Conservation (phyloP, 2,888 invertebrate genomes). For the Cinara cedri region DNA sequence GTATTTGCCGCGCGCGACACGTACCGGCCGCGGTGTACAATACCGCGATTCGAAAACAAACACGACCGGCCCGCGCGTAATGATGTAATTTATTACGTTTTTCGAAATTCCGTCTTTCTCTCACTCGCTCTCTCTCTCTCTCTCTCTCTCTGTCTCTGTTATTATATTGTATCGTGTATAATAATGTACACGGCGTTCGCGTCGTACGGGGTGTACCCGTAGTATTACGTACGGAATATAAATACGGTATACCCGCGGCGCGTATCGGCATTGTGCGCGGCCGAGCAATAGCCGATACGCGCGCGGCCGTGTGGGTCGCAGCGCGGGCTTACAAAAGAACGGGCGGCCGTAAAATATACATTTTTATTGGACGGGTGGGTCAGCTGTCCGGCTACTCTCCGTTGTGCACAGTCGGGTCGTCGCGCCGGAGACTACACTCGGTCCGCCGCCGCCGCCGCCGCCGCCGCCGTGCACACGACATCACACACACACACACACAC, state of each 20-base stretch:
- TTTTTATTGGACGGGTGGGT: slow-evolving; percentile 56
- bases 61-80: background rate
- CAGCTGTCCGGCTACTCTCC: slow-evolving; percentile 37
- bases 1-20: background rate
- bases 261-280: background rate
- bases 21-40: too few relatives aligned
- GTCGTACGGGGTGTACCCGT: background rate
- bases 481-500: too few relatives aligned
- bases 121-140: background rate
- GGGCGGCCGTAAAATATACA: slow-evolving; percentile 53
- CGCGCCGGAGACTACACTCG: too few relatives aligned
- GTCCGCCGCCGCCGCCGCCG: too few relatives aligned
- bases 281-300: background rate
- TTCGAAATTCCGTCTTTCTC: background rate
- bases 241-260: background rate
- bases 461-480: too few relatives aligned
- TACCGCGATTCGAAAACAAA: slow-evolving; percentile 34
- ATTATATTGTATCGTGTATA: too few relatives aligned
- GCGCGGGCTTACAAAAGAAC: slow-evolving; percentile 41
- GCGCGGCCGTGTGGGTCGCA: background rate
- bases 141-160: background rate
- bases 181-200: background rate
- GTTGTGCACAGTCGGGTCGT: background rate
- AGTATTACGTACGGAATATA: too few relatives aligned
- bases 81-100: slow-evolving; percentile 11